Conservation (phyloP, 2,888 invertebrate species). For the Drosophila birchii region DNA sequence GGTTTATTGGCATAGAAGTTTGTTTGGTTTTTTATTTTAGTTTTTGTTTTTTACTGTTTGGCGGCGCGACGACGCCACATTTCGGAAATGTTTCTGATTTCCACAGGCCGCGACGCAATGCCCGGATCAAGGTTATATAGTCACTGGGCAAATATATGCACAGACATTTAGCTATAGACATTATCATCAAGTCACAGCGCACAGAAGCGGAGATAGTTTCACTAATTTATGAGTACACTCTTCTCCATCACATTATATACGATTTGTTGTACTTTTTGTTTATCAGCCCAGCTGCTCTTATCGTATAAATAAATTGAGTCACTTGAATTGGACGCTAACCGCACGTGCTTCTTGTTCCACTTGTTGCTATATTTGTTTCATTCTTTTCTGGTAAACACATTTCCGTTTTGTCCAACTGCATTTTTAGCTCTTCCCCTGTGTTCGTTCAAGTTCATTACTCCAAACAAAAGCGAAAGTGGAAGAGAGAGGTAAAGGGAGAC, state of each 20-base stretch:
- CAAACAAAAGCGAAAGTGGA: constrained; percentile 43
- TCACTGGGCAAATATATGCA: constrained; percentile 33
- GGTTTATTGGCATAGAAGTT: constrained; percentile 49
- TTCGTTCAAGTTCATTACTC: constrained; percentile 14
- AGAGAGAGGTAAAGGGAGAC: constrained; percentile 37
- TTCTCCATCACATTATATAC: constrained; percentile 5
- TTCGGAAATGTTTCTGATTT: constrained; percentile 33
- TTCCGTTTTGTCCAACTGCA: constrained; percentile 32
- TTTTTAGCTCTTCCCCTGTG: not conserved
- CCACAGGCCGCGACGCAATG: constrained; percentile 31
- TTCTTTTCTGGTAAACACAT: constrained; percentile 25
- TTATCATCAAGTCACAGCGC: constrained; percentile 25
- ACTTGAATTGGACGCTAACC: constrained; percentile 12
- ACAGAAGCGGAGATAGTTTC: constrained; percentile 29
- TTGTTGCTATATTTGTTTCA: constrained; percentile 26
- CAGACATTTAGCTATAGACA: constrained; percentile 27
- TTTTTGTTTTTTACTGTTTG: constrained; percentile 35
- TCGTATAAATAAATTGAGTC: constrained; percentile 17
- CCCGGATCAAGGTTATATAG: constrained; percentile 47
- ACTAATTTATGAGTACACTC: constrained; percentile 29
- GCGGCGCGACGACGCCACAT: constrained; percentile 27
- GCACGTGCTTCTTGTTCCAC: constrained; percentile 42
- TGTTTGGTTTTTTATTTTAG: constrained; percentile 42
- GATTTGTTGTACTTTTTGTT: constrained; percentile 18
- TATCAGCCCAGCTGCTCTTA: constrained; percentile 28